Evolutionary conservation across 1,140 invertebrate species (phyloP), one percentile per base, ranked within the genome.

Genomic region (Polypedilum pembai): DNA sequence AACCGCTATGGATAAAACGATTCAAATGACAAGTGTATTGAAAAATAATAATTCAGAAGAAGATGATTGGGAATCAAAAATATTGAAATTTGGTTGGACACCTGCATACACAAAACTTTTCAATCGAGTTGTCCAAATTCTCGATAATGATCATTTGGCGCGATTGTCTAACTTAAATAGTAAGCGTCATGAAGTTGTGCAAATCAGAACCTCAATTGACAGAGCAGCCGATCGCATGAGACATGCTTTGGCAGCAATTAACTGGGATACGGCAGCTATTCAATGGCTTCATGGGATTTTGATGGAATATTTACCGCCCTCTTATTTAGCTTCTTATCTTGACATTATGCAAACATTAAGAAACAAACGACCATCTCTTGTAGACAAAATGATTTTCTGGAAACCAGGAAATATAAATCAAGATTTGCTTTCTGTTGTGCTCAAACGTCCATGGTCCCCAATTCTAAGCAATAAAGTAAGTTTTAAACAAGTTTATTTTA

Each of bases 401-500:
- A 84, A 77, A 80, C 84, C 76, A 82, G 84, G 80, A 86, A 93
- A 81, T 87, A 78, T 77, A 69, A 84, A 76, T 75, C 80, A 82
- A 21, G 81, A 82, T 33, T 73, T 87, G 4, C 79, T 92, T 7
- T 85, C 85, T 41, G 85, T 88, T 0, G 79, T 94, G 4, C 79
- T 94, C 74, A 93, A 93, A 80, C 85, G 89, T 75, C 86, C 88
- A 0, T 94, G 92, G 92, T 92, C 94, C 80, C 92, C 92, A 8
- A 83, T 90, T 8, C 78, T 78, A 5, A 33, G 18, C 15, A 82
- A 2, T 80, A 83, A 40, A 80, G 80, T 56, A 74, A 10, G 24
- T 33, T 33, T 33, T 5, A 33, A 33, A 5, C 24, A 33, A 33
- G 5, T 33, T 33, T 3, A 33, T 33, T n/a, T n/a, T n/a, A n/a